phyloP scores from a whole-genome alignment of 2,113 vertebrate species.

The Patagioenas fasciata region DNA sequence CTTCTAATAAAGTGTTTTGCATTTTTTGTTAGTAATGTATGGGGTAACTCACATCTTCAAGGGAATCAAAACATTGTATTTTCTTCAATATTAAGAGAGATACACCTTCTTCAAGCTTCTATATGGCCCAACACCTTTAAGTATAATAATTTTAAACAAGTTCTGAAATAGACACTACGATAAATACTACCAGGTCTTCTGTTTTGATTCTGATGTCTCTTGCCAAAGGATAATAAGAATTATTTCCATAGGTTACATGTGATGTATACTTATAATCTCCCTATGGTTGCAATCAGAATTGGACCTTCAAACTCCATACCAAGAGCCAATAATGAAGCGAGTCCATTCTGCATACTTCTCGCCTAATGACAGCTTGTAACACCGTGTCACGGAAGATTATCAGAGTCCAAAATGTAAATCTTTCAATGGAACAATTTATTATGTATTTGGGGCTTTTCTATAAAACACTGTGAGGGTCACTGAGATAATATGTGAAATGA shows the following conservation, averaged over 20 bases:
- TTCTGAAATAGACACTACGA: neutral
- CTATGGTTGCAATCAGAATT: neutral
- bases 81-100: neutral
- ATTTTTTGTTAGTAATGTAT: neutral
- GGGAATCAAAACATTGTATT: neutral
- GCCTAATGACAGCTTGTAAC: neutral
- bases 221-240: neutral
- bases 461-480: neutral
- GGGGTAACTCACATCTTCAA: neutral
- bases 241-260: neutral
- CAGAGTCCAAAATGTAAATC: neutral
- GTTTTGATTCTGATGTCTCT: neutral
- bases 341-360: neutral
- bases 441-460: neutral
- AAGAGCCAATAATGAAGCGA: neutral
- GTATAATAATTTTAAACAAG: neutral
- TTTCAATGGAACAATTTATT: neutral
- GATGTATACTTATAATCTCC: neutral
- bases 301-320: neutral
- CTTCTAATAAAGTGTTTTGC: neutral
- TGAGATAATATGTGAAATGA: neutral
- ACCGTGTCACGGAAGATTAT: neutral
- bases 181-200: neutral
- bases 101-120: neutral
- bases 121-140: neutral